Conservation (phyloP, 2,888 invertebrate species). For the Nesidiocoris tenuis region DNA sequence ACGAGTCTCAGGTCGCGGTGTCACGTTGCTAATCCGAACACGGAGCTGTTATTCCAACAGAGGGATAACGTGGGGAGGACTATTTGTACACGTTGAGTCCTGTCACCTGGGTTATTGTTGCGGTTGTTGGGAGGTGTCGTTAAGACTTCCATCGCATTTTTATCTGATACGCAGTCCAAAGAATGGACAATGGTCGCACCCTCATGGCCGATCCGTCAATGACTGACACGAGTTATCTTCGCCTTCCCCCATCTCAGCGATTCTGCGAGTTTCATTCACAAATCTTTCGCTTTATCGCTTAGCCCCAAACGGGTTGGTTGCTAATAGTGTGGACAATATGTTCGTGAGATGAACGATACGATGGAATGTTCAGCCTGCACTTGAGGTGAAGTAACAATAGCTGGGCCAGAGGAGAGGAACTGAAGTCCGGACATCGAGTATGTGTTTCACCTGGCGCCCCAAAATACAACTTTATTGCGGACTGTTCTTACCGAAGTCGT, state of each 20-base stretch:
- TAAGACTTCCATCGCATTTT: background rate
- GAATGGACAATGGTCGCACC: background rate
- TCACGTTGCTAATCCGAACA: constrained; percentile 37
- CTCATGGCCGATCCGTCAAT: background rate
- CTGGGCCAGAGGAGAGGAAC: too few relatives aligned
- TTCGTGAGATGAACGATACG: background rate
- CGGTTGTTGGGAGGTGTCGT: background rate
- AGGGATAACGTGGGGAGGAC: background rate
- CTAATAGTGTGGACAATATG: background rate
- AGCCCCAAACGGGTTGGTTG: background rate
- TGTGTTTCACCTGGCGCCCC: too few relatives aligned
- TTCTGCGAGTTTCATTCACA: background rate
- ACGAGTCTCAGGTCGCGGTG: constrained; percentile 36
- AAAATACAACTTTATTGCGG: too few relatives aligned
- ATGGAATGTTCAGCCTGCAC: background rate
- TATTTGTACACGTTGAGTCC: background rate
- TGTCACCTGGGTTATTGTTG: constrained; percentile 30
- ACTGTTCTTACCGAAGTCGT: too few relatives aligned
- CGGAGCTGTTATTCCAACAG: constrained; percentile 3
- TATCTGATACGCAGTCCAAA: background rate
- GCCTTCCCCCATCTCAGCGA: background rate
- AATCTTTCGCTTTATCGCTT: background rate
- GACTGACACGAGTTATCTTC: background rate
- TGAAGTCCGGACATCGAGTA: too few relatives aligned
- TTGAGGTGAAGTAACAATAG: background rate